Base-by-base conservation (phyloP, 2,888 invertebrate species). In the Andrena praecox region DNA sequence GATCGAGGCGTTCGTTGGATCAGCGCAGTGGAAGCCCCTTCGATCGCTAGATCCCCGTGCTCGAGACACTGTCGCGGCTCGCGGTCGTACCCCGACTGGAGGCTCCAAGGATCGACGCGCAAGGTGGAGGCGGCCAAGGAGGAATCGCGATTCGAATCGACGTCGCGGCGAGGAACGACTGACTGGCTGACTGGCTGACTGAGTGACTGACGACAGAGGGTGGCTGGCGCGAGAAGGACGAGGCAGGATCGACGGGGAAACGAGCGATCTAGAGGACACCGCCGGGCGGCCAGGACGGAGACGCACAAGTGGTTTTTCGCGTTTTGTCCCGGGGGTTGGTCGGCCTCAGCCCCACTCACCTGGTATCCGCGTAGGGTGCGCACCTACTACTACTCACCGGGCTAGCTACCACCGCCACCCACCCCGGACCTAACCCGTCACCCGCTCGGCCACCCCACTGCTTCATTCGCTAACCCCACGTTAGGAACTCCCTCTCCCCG, bases 301-400 rank as follows among this genome's bases (percentile, higher is more conserved):
- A 84, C 79, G 86, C 87, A 91, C 91, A 89, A 90, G 90, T 91
- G 91, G 88, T 91, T 91, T 89, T 91, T 88, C 89, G 85, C 91
- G 88, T 91, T 92, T 83, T 89, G 87, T 87, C 75, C 78, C 90
- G 86, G 89, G 89, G 92, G 89, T 88, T 87, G 88, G 73, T 77
- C 54, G 80, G 67, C 75, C 80, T 79, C 87, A 82, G 89, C 86
- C 89, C 89, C 90, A 89, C 90, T 89, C 90, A 89, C 90, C 90
- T 90, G 90, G 84, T 86, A 87, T 78, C 82, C 90, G 84, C 85
- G 89, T 90, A 90, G 81, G 90, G 89, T 90, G 89, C 89, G 89
- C 89, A 90, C 89, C 89, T 90, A 89, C 85, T 88, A 84, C 89
- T 89, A 89, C 85, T 84, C 77, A 77, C 56, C 73, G 77, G 80